These are phyloP conservation scores for Calephelis nemesis DNA, from an alignment of 1,140 invertebrate species.

Conservation along the genomic window DNA sequence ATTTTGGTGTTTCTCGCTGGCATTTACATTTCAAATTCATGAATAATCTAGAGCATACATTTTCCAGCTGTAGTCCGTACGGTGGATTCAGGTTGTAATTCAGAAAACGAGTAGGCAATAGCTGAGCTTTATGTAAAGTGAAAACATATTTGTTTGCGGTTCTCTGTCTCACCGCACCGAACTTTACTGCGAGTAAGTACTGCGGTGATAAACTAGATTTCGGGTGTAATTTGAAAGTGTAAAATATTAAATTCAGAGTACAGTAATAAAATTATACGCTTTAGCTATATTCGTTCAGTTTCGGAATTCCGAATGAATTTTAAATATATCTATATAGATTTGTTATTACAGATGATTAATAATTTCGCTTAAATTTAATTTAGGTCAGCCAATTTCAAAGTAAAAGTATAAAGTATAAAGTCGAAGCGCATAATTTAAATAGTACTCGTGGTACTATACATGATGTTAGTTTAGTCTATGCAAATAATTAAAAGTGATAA, in stretches of 20 bases:
- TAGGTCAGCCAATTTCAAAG: too few relatives aligned
- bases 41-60: constrained; percentile 3
- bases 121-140: constrained; percentile 17
- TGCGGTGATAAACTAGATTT: background rate
- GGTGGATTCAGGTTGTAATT: background rate
- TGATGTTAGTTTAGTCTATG: too few relatives aligned
- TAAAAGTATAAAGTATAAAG: too few relatives aligned
- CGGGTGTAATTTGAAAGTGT: background rate
- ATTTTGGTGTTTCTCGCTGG: background rate
- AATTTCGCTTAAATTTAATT: too few relatives aligned
- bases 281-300: too few relatives aligned
- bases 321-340: too few relatives aligned
- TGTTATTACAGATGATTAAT: too few relatives aligned
- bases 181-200: background rate
- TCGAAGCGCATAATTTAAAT: too few relatives aligned
- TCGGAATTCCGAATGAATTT: too few relatives aligned
- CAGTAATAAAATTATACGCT: too few relatives aligned
- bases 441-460: too few relatives aligned
- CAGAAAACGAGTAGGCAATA: constrained; percentile 15
- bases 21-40: constrained; percentile 11
- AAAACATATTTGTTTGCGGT: constrained; percentile 16
- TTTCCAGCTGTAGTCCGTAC: background rate
- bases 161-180: background rate
- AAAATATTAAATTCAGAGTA: background rate
- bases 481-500: too few relatives aligned